Evolutionary conservation across 2,888 invertebrate genomes (phyloP), one percentile per base, ranked within the genome.

Genomic region (Tinea trinotella): DNA sequence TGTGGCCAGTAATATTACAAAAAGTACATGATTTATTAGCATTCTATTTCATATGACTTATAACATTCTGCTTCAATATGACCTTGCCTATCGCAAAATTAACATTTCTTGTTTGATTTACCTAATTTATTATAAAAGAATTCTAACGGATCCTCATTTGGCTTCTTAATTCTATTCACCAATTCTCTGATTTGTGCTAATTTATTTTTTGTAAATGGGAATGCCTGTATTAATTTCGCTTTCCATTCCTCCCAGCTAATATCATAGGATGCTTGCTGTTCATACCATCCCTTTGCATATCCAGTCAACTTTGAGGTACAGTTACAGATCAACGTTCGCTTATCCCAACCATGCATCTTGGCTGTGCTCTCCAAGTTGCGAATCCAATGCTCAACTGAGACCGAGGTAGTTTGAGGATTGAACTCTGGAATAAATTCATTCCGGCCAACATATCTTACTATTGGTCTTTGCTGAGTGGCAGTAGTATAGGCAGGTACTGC

Each of bases 221-320:
- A 59, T n/a, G 57, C 55, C 46, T 53, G 54, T n/a, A 56, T 50
- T 10, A 59, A 15, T 7, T 48, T 49, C 0, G 7, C 35, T 30
- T 58, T 60, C 55, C 58, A 59, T 2, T 59, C 57, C 5, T 22
- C n/a, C 58, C 59, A 59, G 22, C 36, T 54, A 1, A 59, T 52
- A 5, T 58, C 58, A 56, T 49, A 58, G 19, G 52, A 48, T 7
- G 34, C 36, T 19, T 55, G 55, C 10, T 55, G 46, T 13, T 61
- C 59, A 55, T 58, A 62, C 61, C 62, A 62, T n/a, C 54, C 54
- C 40, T 58, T 59, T 6, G 59, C 59, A 54, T 59, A 59, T 4
- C 60, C 60, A 15, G 48, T 48, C 15, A 62, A 50, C 34, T 62
- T 62, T 13, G 58, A 34, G 4, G 58, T 59, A 10, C 58, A 59